Conservation (phyloP, 2,113 vertebrate species). For the Gorsachius goisagi region DNA sequence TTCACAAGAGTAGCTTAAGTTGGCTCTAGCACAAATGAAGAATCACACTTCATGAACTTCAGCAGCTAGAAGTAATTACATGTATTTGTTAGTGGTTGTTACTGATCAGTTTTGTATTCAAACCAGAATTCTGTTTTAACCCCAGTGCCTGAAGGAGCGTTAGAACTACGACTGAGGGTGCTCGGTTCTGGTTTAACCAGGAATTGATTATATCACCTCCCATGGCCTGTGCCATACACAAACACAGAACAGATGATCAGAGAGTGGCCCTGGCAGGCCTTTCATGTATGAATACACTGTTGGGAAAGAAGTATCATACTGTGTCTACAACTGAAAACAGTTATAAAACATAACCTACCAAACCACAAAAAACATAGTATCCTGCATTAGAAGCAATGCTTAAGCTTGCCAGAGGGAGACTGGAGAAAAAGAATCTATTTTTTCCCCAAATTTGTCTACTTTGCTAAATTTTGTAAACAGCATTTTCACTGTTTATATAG, state of each 20-base stretch:
- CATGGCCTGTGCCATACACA: background rate
- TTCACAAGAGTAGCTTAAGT: background rate
- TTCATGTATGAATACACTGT: background rate
- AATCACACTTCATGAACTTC: background rate
- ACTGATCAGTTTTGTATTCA: background rate
- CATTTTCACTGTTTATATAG: background rate
- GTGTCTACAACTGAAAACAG: background rate
- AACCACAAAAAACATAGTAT: background rate
- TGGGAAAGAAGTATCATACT: background rate
- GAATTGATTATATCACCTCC: fast-evolving
- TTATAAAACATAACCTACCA: background rate
- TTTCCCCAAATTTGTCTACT: background rate
- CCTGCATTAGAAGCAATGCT: background rate
- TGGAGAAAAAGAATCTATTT: background rate
- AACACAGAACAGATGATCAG: background rate
- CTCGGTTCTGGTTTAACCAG: background rate
- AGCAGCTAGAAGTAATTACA: background rate
- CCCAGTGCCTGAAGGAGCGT: background rate
- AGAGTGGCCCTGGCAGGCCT: background rate
- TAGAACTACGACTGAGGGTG: background rate
- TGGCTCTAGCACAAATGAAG: background rate
- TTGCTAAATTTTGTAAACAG: background rate
- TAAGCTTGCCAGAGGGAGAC: background rate
- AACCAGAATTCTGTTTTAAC: background rate
- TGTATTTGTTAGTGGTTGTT: background rate